Evolutionary conservation across 2,888 invertebrate species (phyloP).

Genomic region (Ichneumoninae sp.): DNA sequence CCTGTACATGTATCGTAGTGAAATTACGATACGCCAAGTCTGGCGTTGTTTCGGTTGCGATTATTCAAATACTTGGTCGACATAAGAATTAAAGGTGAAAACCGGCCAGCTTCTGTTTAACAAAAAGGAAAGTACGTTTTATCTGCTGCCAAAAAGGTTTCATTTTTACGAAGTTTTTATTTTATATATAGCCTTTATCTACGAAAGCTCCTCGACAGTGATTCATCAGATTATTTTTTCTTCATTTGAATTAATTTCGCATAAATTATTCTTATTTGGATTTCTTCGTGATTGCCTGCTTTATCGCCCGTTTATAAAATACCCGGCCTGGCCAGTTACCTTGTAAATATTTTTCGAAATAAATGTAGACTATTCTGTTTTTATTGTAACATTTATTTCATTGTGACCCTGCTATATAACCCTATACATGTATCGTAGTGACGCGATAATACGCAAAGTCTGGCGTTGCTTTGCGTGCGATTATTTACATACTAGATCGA

Average conservation of each 20-base stretch:
- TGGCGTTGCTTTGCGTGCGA: constrained; percentile 4
- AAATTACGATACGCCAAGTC: constrained; percentile 6
- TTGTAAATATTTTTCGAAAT: constrained; percentile 59
- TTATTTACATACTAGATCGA: constrained; percentile 45
- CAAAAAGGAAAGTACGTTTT: background rate
- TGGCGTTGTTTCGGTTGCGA: constrained; percentile 1
- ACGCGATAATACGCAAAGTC: constrained; percentile 9
- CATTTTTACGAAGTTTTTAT: too few species aligned
- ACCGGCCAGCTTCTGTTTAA: background rate
- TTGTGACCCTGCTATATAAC: constrained; percentile 52
- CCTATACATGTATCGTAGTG: constrained; percentile 40
- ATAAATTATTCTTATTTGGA: too few species aligned
- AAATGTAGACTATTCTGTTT: constrained; percentile 51
- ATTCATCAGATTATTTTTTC: too few species aligned
- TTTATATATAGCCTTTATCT: too few species aligned
- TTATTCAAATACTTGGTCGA: constrained; percentile 40
- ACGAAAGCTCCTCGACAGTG: too few species aligned
- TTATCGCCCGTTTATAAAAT: constrained; percentile 15
- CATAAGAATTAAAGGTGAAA: constrained; percentile 5
- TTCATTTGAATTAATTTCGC: too few species aligned
- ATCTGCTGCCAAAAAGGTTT: background rate
- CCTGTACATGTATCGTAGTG: constrained; percentile 40
- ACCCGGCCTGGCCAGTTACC: constrained; percentile 15
- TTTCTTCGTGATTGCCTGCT: constrained; percentile 3
- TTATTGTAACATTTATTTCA: constrained; percentile 57